Conservation (phyloP, 1,140 invertebrate genomes). For the Anoplolepis gracilipes region DNA sequence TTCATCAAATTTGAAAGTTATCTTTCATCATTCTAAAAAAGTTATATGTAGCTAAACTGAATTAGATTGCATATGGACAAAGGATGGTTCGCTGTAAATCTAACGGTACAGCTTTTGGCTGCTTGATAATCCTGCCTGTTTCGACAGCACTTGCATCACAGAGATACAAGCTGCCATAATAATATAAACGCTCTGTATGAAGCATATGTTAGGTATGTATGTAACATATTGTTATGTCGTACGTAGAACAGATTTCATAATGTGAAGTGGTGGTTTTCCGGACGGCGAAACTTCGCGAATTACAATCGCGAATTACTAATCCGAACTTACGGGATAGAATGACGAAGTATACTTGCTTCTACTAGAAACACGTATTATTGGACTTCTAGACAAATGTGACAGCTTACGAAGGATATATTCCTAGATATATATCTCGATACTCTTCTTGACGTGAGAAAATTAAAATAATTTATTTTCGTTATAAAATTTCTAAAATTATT, state of each 20-base stretch:
- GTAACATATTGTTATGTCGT: conserved; percentile 33
- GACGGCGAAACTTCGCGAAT: conserved; percentile 45
- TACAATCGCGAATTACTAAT: conserved; percentile 52
- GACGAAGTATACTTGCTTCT: conserved; percentile 33
- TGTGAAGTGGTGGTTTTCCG: conserved; percentile 35
- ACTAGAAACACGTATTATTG: conserved; percentile 39
- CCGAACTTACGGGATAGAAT: conserved; percentile 34
- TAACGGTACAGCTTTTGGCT: background rate
- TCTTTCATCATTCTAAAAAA: background rate
- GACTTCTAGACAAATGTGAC: conserved; percentile 44
- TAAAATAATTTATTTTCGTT: background rate
- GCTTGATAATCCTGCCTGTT: conserved; percentile 31
- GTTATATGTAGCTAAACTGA: background rate
- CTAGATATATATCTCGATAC: background rate
- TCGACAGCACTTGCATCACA: conserved; percentile 16
- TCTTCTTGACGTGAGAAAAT: background rate
- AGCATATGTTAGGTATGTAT: background rate
- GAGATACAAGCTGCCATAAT: conserved; percentile 15
- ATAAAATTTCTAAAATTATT: background rate
- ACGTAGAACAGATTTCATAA: conserved; percentile 37
- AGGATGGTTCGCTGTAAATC: background rate
- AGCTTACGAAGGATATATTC: background rate
- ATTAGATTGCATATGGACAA: background rate
- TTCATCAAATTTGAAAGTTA: background rate
- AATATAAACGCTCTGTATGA: conserved; percentile 20